phyloP scores from a whole-genome alignment of 1,140 invertebrate species.

The Macrocentrus cingulum region DNA sequence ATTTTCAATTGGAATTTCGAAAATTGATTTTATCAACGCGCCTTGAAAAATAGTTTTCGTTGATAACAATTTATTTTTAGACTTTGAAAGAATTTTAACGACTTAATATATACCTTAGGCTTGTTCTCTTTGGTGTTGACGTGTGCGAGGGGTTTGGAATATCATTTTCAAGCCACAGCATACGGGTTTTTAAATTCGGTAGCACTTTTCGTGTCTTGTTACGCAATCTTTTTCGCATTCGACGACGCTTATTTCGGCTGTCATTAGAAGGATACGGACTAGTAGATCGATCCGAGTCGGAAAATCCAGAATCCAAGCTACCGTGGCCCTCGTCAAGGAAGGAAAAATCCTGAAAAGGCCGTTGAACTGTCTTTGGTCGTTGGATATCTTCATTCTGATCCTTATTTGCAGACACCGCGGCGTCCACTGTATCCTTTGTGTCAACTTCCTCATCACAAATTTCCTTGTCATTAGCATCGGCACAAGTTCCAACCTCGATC shows the following conservation, averaged over 20 bases:
- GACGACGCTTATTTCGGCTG: slow-evolving; percentile 24
- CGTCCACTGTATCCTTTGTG: too few species aligned
- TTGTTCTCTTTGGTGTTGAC: slow-evolving; percentile 43
- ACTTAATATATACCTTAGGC: neutral
- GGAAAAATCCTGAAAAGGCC: neutral
- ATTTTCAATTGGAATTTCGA: too few species aligned
- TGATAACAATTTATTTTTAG: too few species aligned
- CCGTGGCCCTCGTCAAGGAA: slow-evolving; percentile 44
- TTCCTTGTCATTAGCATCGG: too few species aligned
- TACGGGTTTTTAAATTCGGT: slow-evolving; percentile 16
- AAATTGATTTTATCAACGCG: too few species aligned
- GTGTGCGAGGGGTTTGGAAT: slow-evolving; percentile 39
- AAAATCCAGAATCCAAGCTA: slow-evolving; percentile 61
- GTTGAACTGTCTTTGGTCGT: neutral
- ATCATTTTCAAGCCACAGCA: slow-evolving; percentile 31
- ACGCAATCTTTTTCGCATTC: slow-evolving; percentile 23
- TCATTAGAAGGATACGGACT: slow-evolving; percentile 33
- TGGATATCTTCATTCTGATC: too few species aligned
- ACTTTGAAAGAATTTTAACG: too few species aligned
- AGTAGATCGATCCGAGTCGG: slow-evolving; percentile 54
- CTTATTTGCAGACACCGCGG: too few species aligned
- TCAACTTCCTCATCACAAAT: too few species aligned
- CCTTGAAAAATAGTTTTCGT: too few species aligned
- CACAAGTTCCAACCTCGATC: neutral
- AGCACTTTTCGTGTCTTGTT: neutral